These are phyloP conservation scores for Drosophila phalerata DNA, from an alignment of 2,888 invertebrate species.

Conservation along the genomic window DNA sequence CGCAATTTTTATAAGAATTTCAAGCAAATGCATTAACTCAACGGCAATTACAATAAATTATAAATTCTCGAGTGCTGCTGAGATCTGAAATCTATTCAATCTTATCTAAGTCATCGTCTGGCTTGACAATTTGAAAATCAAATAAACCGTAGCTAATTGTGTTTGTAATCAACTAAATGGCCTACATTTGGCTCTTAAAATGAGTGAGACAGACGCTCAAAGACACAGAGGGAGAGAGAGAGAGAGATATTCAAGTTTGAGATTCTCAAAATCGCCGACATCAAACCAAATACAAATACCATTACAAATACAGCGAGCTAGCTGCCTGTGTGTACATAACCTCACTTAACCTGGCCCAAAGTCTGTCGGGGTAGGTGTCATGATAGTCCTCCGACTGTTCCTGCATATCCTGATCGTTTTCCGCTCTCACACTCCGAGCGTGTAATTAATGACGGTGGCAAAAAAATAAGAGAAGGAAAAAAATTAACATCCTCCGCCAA, in stretches of 20 bases:
- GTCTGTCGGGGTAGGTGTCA: slow-evolving; percentile 17
- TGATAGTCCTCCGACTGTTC: slow-evolving; percentile 8
- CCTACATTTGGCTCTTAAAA: slow-evolving; percentile 67
- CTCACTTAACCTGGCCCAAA: slow-evolving; percentile 54
- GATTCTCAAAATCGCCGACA: slow-evolving; percentile 23
- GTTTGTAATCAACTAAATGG: slow-evolving; percentile 79
- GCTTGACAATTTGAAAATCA: slow-evolving; percentile 68
- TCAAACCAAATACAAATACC: slow-evolving; percentile 43
- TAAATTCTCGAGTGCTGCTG: slow-evolving; percentile 35
- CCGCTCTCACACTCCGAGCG: slow-evolving; percentile 37
- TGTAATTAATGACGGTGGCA: slow-evolving; percentile 68
- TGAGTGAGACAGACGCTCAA: not conserved
- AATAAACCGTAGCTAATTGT: slow-evolving; percentile 78
- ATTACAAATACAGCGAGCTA: slow-evolving; percentile 15
- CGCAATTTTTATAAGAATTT: not conserved
- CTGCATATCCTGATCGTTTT: slow-evolving; percentile 40
- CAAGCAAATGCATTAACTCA: slow-evolving; percentile 1
- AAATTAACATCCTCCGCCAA: slow-evolving; percentile 66
- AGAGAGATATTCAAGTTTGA: slow-evolving; percentile 28
- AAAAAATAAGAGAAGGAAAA: slow-evolving; percentile 25
- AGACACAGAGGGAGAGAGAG: not conserved
- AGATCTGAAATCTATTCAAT: slow-evolving; percentile 16
- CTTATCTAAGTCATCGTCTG: slow-evolving; percentile 45
- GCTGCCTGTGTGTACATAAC: slow-evolving; percentile 58
- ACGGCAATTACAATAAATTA: slow-evolving; percentile 36